Evolutionary conservation across 2,888 invertebrate species (phyloP).

Genomic region (Sisyra terminalis): DNA sequence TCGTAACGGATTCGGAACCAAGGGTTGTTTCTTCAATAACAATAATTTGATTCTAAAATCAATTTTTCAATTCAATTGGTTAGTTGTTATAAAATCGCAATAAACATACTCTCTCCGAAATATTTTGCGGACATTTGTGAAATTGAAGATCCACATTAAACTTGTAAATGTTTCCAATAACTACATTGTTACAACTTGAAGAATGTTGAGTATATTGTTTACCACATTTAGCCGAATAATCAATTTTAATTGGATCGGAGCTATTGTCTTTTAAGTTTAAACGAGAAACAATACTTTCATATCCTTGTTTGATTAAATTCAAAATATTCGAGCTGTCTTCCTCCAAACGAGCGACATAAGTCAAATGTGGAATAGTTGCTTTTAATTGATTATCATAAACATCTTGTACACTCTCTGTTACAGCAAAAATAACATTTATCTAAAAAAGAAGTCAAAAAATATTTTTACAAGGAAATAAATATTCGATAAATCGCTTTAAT

Average conservation of each 20-base stretch:
- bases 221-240: constrained; percentile 58
- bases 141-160: constrained; percentile 45
- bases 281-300: constrained; percentile 51
- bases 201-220: constrained; percentile 29
- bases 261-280: constrained; percentile 46
- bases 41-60: constrained; percentile 29
- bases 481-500: background rate
- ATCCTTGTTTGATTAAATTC: constrained; percentile 64
- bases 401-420: constrained; percentile 46
- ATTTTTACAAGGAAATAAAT: background rate
- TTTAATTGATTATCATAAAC: constrained; percentile 53
- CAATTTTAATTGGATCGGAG: constrained; percentile 41
- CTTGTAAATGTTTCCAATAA: constrained; percentile 41
- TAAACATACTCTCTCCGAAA: constrained; percentile 26
- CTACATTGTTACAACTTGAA: constrained; percentile 41
- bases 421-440: constrained; percentile 78
- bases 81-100: constrained; percentile 5
- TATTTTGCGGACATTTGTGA: constrained; percentile 35
- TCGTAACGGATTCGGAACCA: constrained; percentile 45
- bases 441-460: constrained; percentile 22
- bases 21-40: constrained; percentile 63
- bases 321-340: constrained; percentile 77
- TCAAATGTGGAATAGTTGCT: constrained; percentile 46
- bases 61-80: constrained; percentile 12
- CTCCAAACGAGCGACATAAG: constrained; percentile 61